Evolutionary conservation across 2,797 vertebrate species (phyloP), one percentile per base, ranked within the genome.

Genomic region (Peromyscus melanophrys): DNA sequence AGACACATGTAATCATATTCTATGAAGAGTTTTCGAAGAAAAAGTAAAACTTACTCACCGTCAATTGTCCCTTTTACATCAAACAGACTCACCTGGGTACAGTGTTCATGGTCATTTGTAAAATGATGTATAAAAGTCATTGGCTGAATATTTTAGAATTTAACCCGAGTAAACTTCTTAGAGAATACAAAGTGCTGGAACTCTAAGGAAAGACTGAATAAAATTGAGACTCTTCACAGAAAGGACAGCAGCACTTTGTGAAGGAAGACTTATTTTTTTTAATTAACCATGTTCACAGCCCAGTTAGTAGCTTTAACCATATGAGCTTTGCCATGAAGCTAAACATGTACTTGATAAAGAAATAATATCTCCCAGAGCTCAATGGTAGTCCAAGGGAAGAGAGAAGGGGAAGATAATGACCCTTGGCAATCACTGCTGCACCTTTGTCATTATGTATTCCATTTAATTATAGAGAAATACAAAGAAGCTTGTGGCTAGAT

Each of bases 401-500:
- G 1, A 4, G 4, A 40, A 19, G 43, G 4, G 91, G 55, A 92
- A 25, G 11, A 31, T 2, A 19, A 19, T 1, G 17, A 69, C 86
- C 69, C 95, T 94, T 78, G 89, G 84, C 65, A 95, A 92, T 84
- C 90, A 97, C 11, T 95, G 84, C 80, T 43, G 11, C 89, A 88
- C 89, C 82, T 97, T 95, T 25, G 55, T 96, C 89, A 95, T 93
- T 95, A 90, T 65, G 90, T 95, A 65, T 94, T 46, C 95, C 86
- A 86, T 88, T 94, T 96, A 97, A 97, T 97, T 93, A 95, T 63
- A 86, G 59, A 61, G 55, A 86, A 71, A 86, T 94, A 97, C 89
- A 97, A 4, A 91, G 43, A 86, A 83, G 23, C 25, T 25, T 55
- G 17, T 69, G 59, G 37, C 57, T 69, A 37, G 96, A 75, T 93